phyloP scores from a whole-genome alignment of 2,888 invertebrate species.

The Pheosia gnoma region DNA sequence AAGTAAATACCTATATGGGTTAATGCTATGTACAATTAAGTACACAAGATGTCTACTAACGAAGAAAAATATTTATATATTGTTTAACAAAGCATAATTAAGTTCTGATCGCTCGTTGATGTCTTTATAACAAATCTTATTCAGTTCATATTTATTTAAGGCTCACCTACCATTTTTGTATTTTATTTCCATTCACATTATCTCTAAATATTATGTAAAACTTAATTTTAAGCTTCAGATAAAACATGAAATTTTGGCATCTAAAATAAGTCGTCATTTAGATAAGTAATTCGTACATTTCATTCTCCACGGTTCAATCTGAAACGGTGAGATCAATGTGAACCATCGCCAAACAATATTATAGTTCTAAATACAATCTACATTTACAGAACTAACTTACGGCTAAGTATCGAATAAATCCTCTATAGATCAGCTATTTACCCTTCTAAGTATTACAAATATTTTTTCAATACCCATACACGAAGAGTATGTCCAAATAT shows the following conservation, averaged over 20 bases:
- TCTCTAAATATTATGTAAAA: background rate
- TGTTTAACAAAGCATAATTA: background rate
- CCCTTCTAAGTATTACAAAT: slow-evolving; percentile 2
- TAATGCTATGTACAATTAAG: too few relatives aligned
- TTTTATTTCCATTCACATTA: background rate
- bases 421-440: background rate
- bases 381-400: background rate
- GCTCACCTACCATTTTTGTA: background rate
- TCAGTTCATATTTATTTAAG: background rate
- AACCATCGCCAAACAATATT: slow-evolving; percentile 1
- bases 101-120: slow-evolving; percentile 15
- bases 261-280: too few relatives aligned
- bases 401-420: background rate
- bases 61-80: too few relatives aligned
- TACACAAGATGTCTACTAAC: too few relatives aligned
- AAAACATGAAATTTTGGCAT: too few relatives aligned
- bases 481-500: background rate
- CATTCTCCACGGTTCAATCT: background rate
- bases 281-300: too few relatives aligned
- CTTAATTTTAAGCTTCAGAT: background rate
- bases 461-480: slow-evolving; percentile 1
- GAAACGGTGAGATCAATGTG: background rate
- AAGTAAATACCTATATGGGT: background rate
- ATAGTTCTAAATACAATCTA: background rate
- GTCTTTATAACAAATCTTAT: slow-evolving; percentile 21